These are phyloP conservation scores for Ectropis crepuscularia DNA, from an alignment of 2,888 invertebrate species.

Conservation along the genomic window DNA sequence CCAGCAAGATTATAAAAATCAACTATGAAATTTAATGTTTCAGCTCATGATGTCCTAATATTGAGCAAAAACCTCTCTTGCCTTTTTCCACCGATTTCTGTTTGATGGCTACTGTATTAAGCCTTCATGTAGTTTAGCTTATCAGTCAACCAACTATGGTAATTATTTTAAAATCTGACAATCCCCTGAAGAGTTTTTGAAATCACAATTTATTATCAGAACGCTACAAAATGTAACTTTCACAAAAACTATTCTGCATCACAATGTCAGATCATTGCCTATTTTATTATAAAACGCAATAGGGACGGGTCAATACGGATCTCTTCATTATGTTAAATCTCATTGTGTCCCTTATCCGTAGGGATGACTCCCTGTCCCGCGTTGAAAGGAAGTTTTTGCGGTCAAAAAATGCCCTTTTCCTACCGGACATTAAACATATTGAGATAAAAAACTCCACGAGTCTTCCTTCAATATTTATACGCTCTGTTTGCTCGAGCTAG, in stretches of 20 bases:
- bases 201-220: neutral
- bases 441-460: constrained; percentile 60
- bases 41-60: no score
- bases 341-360: constrained; percentile 64
- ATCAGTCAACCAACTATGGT: no score
- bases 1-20: no score
- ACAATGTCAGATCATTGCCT: constrained; percentile 34
- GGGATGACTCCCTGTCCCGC: constrained; percentile 56
- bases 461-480: constrained; percentile 71
- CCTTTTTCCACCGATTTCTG: no score
- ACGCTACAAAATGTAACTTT: neutral
- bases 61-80: no score
- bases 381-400: constrained; percentile 60
- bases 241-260: constrained; percentile 22
- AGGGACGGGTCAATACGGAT: constrained; percentile 52
- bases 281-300: constrained; percentile 39
- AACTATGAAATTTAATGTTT: no score
- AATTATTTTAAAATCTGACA: neutral
- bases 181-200: neutral
- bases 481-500: constrained; percentile 48
- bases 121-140: no score
- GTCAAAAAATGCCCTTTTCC: constrained; percentile 48
- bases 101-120: neutral
- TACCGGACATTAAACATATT: constrained; percentile 71
- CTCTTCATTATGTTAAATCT: constrained; percentile 71